phyloP scores from a whole-genome alignment of 2,888 invertebrate species.

The Sericinus montela region DNA sequence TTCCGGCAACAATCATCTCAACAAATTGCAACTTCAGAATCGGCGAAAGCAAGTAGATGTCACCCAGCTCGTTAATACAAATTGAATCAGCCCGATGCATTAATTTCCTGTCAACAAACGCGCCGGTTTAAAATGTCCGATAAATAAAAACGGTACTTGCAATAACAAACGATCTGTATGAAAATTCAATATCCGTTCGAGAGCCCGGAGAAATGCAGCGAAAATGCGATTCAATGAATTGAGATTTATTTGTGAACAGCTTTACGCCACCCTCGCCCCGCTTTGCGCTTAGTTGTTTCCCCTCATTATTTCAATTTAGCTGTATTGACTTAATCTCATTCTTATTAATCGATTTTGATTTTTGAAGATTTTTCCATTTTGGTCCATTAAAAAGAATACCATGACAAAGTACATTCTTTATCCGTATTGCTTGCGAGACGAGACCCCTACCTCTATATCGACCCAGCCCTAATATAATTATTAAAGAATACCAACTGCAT shows the following conservation, averaged over 20 bases:
- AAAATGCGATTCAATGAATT: conserved; percentile 50
- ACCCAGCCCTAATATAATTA: too few species aligned
- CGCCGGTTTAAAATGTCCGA: conserved; percentile 50
- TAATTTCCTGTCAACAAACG: conserved; percentile 71
- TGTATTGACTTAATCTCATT: conserved; percentile 5
- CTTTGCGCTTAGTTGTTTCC: conserved; percentile 11
- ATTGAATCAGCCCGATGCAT: conserved; percentile 56
- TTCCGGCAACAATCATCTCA: background rate
- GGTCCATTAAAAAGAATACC: too few species aligned
- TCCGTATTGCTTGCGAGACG: too few species aligned
- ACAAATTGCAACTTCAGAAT: conserved; percentile 15
- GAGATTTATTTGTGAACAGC: conserved; percentile 40
- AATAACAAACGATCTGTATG: conserved; percentile 66
- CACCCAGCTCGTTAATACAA: conserved; percentile 42
- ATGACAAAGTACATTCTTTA: too few species aligned
- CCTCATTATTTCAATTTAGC: conserved; percentile 13
- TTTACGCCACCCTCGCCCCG: conserved; percentile 20
- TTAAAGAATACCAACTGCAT: too few species aligned
- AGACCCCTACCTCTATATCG: too few species aligned
- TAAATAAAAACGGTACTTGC: conserved; percentile 57
- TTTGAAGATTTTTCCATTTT: too few species aligned
- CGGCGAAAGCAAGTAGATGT: conserved; percentile 24
- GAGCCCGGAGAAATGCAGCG: conserved; percentile 49
- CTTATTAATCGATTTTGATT: too few species aligned
- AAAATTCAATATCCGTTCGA: conserved; percentile 74